Conservation (phyloP, 2,888 invertebrate species). For the Galeopsomyia nigrocyanea region DNA sequence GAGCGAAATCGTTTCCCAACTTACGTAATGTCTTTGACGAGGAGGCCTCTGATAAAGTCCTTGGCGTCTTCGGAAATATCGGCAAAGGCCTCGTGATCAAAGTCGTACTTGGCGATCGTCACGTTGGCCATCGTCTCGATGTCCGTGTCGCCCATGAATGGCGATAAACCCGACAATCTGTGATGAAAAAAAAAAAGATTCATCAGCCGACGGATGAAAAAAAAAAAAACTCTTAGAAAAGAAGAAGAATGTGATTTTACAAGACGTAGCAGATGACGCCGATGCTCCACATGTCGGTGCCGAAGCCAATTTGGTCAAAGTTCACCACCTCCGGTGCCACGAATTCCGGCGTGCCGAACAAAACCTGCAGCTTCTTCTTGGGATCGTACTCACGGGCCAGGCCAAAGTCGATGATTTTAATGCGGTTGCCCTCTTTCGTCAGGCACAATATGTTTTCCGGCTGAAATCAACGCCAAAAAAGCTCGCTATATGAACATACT, state of each 20-base stretch:
- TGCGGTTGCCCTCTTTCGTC: constrained; percentile 95
- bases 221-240: neutral
- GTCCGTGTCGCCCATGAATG: constrained; percentile 98
- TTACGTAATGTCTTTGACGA: constrained; percentile 93
- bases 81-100: constrained; percentile 96
- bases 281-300: constrained; percentile 99
- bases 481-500: too few relatives aligned
- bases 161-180: constrained; percentile 95
- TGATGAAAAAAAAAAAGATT: neutral
- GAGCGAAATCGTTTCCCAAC: constrained; percentile 65
- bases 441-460: constrained; percentile 99
- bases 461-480: constrained; percentile 70
- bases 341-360: constrained; percentile 99
- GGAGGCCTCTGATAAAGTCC: constrained; percentile 93
- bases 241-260: constrained; percentile 75
- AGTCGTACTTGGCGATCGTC: constrained; percentile 96
- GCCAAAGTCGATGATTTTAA: constrained; percentile 99
- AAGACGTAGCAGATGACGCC: constrained; percentile 98
- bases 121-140: constrained; percentile 99
- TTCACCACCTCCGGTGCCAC: constrained; percentile 99
- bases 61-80: constrained; percentile 95
- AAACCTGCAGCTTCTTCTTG: constrained; percentile 90
- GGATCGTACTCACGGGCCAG: constrained; percentile 94
- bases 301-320: constrained; percentile 95
- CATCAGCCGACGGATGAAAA: neutral